These are phyloP conservation scores for Sebastes nivosus DNA, from an alignment of 2,797 vertebrate species.

Conservation along the genomic window DNA sequence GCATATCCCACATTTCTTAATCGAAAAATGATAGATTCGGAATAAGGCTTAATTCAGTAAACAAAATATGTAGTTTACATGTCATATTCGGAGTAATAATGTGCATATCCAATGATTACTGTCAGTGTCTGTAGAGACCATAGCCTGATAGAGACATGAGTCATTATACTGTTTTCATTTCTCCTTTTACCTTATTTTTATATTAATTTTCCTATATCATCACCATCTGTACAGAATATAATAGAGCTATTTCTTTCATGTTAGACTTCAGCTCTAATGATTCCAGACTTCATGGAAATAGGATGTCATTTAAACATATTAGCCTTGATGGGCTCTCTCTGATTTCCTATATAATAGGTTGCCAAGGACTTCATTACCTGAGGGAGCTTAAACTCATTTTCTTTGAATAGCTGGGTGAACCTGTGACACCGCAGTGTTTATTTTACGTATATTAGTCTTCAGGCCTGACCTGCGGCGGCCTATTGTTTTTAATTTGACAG, in stretches of 20 bases:
- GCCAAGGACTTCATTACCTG: constrained; percentile 46
- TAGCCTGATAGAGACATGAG: not conserved
- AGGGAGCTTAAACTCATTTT: constrained; percentile 50
- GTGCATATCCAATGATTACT: not conserved
- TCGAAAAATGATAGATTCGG: not conserved
- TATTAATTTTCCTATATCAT: not conserved
- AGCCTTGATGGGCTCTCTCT: constrained; percentile 11
- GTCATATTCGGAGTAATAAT: too few relatives aligned
- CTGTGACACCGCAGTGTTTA: constrained; percentile 38
- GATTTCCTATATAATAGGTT: constrained; percentile 48
- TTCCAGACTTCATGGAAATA: constrained; percentile 31
- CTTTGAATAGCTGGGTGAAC: constrained; percentile 27
- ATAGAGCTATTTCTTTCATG: constrained; percentile 19
- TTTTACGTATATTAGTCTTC: constrained; percentile 38
- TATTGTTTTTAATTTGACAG: constrained; percentile 30
- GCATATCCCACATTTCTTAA: not conserved
- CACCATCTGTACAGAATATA: not conserved
- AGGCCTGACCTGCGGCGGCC: constrained; percentile 24
- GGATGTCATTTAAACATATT: constrained; percentile 52
- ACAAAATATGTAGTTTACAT: too few relatives aligned
- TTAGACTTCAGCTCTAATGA: constrained; percentile 29
- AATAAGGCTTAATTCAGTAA: not conserved
- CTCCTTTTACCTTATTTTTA: not conserved
- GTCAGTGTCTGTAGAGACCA: not conserved
- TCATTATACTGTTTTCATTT: not conserved